These are phyloP conservation scores for Papilio glaucus DNA, from an alignment of 1,140 invertebrate genomes.

Conservation along the genomic window DNA sequence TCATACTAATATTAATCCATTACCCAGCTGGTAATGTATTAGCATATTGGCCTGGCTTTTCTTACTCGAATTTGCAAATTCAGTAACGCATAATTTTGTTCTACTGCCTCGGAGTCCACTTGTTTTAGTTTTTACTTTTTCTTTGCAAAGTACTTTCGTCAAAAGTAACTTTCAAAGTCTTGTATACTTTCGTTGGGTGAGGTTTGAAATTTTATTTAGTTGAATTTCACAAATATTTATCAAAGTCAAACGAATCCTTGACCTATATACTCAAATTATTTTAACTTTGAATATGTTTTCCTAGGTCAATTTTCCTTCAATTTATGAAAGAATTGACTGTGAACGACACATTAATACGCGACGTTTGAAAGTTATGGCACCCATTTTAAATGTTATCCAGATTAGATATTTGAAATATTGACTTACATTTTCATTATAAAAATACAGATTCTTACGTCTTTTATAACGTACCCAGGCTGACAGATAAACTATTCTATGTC, in stretches of 20 bases:
- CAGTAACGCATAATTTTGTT: neutral
- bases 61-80: neutral
- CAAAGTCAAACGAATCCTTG: constrained; percentile 16
- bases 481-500: too few relatives aligned
- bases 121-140: neutral
- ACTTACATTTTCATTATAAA: neutral
- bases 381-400: neutral
- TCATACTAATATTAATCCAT: too few relatives aligned
- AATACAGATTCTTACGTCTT: neutral
- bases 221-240: constrained; percentile 10
- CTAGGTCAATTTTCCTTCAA: constrained; percentile 29
- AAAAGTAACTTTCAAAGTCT: neutral
- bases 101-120: neutral
- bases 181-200: neutral
- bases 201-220: neutral
- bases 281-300: constrained; percentile 20
- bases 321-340: constrained; percentile 33
- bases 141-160: neutral
- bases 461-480: too few relatives aligned
- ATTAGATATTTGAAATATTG: constrained; percentile 9
- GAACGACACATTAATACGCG: constrained; percentile 26
- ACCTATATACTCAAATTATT: constrained; percentile 1
- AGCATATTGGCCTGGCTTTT: too few relatives aligned
- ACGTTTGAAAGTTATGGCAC: neutral
- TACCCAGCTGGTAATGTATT: too few relatives aligned